These are phyloP conservation scores for Lasioglossum villosulum DNA, from an alignment of 2,888 invertebrate genomes.

Conservation along the genomic window DNA sequence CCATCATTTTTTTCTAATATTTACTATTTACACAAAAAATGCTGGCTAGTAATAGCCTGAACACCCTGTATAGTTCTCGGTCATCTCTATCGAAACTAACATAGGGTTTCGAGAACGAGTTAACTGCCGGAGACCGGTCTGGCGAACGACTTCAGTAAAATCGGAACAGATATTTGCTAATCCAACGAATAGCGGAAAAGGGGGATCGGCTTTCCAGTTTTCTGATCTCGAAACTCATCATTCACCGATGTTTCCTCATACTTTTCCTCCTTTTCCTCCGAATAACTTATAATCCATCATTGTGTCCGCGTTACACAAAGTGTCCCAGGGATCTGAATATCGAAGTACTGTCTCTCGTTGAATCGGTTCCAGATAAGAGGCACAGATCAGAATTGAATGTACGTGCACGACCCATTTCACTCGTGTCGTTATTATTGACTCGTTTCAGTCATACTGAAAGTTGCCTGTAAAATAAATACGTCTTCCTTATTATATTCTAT, in stretches of 20 bases:
- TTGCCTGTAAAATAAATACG: not conserved
- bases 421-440: not conserved
- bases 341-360: not conserved
- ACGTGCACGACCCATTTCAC: not conserved
- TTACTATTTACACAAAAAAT: too few relatives aligned
- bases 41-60: too few relatives aligned
- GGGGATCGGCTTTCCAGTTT: not conserved
- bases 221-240: not conserved
- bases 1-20: too few relatives aligned
- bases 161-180: not conserved
- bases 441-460: not conserved
- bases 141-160: not conserved
- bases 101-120: not conserved
- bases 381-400: not conserved
- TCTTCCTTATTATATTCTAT: not conserved
- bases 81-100: not conserved
- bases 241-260: not conserved
- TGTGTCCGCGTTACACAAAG: not conserved
- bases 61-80: not conserved
- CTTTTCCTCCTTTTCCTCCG: not conserved
- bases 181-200: not conserved
- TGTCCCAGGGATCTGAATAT: not conserved
- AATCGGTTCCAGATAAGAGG: not conserved
- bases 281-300: not conserved
- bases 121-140: not conserved